A percentile compares a stretch with the other conserved stretches of the same genome.
phyloP scores from a whole-genome alignment of 2,797 vertebrate species.

The Dendrocincla fuliginosa region DNA sequence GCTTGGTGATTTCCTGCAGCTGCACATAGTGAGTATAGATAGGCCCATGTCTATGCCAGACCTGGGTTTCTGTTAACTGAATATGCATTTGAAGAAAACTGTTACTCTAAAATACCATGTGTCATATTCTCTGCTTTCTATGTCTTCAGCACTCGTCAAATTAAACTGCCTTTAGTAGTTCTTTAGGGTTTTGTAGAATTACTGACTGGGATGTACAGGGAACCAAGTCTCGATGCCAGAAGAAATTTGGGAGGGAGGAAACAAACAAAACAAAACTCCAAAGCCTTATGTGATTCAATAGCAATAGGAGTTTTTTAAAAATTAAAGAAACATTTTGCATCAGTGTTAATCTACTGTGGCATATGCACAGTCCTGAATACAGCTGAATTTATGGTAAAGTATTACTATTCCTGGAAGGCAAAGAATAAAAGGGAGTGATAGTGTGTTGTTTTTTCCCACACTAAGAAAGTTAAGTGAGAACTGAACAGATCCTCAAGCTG shows the following conservation, averaged over 20 bases:
- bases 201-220: not conserved
- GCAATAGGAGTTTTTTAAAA: not conserved
- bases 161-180: not conserved
- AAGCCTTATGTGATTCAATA: not conserved
- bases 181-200: not conserved
- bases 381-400: not conserved
- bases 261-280: not conserved
- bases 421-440: not conserved
- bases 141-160: not conserved
- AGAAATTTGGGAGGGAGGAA: not conserved
- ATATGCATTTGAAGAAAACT: not conserved
- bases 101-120: not conserved
- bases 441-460: not conserved
- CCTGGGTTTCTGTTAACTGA: not conserved
- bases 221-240: not conserved
- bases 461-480: not conserved
- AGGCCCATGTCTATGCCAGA: not conserved
- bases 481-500: not conserved
- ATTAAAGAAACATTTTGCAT: not conserved
- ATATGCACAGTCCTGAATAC: not conserved
- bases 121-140: accelerated
- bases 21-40: conserved; percentile 91
- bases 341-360: not conserved
- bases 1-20: conserved; percentile 95
- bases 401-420: not conserved